Conservation (phyloP, 23 tunicate genomes). For the Halocynthia roretzi region DNA sequence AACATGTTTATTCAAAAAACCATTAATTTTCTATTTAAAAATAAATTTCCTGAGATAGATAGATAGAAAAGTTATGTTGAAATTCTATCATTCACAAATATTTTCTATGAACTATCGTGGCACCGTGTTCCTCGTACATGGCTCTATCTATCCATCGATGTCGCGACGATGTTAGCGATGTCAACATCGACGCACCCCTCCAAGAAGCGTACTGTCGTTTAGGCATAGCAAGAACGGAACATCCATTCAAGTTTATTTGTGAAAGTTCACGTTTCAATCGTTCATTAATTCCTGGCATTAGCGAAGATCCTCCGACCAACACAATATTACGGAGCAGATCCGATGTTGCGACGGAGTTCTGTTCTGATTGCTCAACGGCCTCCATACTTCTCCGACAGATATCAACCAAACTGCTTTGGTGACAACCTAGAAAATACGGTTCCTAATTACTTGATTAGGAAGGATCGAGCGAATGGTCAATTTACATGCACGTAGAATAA, state of each 20-base stretch:
- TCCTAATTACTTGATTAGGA: not conserved
- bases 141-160: conserved; percentile 43
- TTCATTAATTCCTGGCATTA: conserved; percentile 40
- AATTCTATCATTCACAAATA: conserved; percentile 22
- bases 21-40: no score
- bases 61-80: not conserved
- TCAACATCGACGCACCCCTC: conserved; percentile 56
- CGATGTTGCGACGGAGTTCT: not conserved
- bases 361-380: not conserved
- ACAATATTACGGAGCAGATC: conserved; percentile 32
- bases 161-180: conserved; percentile 41
- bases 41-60: no score
- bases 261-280: conserved; percentile 34
- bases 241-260: not conserved
- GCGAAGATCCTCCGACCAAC: conserved; percentile 41
- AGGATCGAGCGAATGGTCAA: not conserved
- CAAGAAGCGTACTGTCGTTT: conserved; percentile 63
- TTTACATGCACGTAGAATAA: no score
- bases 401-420: conserved; percentile 1
- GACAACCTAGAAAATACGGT: not conserved
- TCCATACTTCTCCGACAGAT: not conserved
- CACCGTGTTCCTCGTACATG: conserved; percentile 51
- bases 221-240: conserved; percentile 35
- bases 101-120: conserved; percentile 48
- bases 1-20: no score